Base-by-base conservation (phyloP, 2,888 invertebrate genomes). In the Rambutsinella grinnellia region DNA sequence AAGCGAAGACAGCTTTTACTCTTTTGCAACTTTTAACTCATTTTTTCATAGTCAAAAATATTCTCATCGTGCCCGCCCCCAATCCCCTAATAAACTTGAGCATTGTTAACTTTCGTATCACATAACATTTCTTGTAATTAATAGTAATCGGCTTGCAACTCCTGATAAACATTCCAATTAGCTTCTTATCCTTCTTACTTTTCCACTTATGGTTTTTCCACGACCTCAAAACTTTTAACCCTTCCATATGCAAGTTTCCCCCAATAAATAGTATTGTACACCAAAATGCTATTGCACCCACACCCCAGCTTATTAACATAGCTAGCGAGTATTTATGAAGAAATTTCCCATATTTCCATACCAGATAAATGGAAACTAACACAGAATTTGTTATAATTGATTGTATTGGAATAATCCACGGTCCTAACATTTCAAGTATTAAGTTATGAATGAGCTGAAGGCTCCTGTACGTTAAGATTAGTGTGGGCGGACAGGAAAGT, bases 131-230 rank as follows among this genome's bases (percentile, higher is more conserved):
- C 17, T 26, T n/a, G 19, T 21, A 51, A 27, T 19, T 13, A 13
- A 63, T 13, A 44, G 27, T 63, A 8, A 63, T 10, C 2, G 63
- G 63, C 19, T 51, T 63, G 23, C 63, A 63, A 2, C 51, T 51
- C 26, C 51, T 63, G 21, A 49, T 49, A 63, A 63, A 63, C 27
- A 51, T 63, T 1, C n/a, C 15, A 49, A 63, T 51, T 15, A 51
- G 27, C 26, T 51, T 51, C 28, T 6, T 27, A 1, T 63, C 63
- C 27, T 51, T 5, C 13, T 27, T 51, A 13, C 13, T 17, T 10
- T 17, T 26, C 63, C 63, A 63, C n/a, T 51, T 24, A 27, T 63
- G 63, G 21, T 51, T 27, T 27, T 51, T 63, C 63, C 63, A 63
- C 1, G 51, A 51, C 3, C 15, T 3, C 21, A 70, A 28, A 2